Percentiles rank a stretch among this genome's conserved stretches.
Conservation (phyloP, 2,888 invertebrate genomes). For the Tortrix viridana region DNA sequence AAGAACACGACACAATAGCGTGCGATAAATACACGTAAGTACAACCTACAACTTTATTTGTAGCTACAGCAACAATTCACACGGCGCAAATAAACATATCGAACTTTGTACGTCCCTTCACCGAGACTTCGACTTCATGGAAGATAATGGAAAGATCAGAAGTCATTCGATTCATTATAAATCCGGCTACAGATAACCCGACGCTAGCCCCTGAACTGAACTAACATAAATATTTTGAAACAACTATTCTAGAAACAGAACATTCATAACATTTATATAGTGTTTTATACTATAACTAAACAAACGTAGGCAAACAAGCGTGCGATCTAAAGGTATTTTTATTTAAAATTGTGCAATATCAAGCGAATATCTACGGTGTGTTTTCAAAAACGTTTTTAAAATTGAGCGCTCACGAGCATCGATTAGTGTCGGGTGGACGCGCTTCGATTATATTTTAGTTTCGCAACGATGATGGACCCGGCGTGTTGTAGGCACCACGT, state of each 20-base stretch:
- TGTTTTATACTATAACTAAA: background rate
- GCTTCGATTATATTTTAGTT: conserved; percentile 59
- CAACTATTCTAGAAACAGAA: conserved; percentile 1
- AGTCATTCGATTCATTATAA: conserved; percentile 11
- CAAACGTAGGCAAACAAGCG: too few species aligned
- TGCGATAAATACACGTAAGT: conserved; percentile 53
- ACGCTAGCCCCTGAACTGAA: conserved; percentile 5
- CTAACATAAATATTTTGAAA: conserved; percentile 8
- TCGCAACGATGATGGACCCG: conserved; percentile 55
- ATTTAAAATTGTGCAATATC: conserved; percentile 22
- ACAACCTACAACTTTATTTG: conserved; percentile 64
- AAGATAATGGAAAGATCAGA: conserved; percentile 22
- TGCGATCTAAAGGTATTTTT: conserved; percentile 1
- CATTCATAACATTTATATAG: conserved; percentile 20
- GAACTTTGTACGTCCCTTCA: conserved; percentile 41
- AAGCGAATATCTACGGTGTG: conserved; percentile 35
- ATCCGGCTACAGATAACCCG: conserved; percentile 1
- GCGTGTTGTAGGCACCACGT: conserved; percentile 52
- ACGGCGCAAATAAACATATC: conserved; percentile 59
- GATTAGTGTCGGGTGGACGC: conserved; percentile 61
- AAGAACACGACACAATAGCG: conserved; percentile 63
- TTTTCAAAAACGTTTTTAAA: conserved; percentile 51
- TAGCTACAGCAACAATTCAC: conserved; percentile 67
- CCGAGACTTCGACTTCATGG: conserved; percentile 23
- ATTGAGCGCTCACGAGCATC: conserved; percentile 54